phyloP scores from a whole-genome alignment of 2,113 vertebrate genomes.

The Bujurquina vittata region DNA sequence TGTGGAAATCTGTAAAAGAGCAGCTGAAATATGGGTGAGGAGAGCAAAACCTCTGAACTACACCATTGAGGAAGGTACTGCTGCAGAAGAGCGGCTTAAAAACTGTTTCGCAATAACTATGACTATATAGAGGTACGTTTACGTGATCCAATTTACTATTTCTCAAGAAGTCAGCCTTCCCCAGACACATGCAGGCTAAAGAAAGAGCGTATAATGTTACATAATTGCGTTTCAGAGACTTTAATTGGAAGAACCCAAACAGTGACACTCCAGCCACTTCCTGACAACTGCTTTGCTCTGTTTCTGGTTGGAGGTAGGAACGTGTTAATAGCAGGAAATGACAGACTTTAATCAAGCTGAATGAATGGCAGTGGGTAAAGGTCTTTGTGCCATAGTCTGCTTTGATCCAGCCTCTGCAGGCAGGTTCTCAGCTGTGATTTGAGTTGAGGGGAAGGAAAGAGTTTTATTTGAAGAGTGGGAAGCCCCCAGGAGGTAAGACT shows the following conservation, averaged over 20 bases:
- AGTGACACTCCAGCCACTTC: constrained; percentile 66
- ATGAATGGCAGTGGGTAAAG: constrained; percentile 68
- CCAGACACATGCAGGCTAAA: not conserved
- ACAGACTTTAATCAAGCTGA: constrained; percentile 73
- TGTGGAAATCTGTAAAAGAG: not conserved
- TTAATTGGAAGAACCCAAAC: constrained; percentile 60
- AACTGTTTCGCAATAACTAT: not conserved
- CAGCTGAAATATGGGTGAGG: not conserved
- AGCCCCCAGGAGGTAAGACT: constrained; percentile 78
- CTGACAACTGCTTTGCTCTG: constrained; percentile 61
- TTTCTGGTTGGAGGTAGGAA: constrained; percentile 59
- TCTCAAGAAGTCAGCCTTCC: constrained; percentile 6
- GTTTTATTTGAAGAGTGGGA: constrained; percentile 74
- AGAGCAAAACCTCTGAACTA: not conserved
- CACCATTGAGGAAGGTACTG: not conserved
- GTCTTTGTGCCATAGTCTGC: constrained; percentile 62
- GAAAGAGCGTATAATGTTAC: not conserved
- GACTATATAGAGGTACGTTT: not conserved
- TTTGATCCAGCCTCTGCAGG: constrained; percentile 75
- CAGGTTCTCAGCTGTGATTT: constrained; percentile 73
- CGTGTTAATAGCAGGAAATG: constrained; percentile 77
- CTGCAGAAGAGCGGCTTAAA: not conserved
- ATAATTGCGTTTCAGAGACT: constrained; percentile 43
- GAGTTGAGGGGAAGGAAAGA: constrained; percentile 63
- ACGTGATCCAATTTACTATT: constrained; percentile 10